Base-by-base conservation (phyloP, 2,113 vertebrate species). In the Andinoacara biseriatus region DNA sequence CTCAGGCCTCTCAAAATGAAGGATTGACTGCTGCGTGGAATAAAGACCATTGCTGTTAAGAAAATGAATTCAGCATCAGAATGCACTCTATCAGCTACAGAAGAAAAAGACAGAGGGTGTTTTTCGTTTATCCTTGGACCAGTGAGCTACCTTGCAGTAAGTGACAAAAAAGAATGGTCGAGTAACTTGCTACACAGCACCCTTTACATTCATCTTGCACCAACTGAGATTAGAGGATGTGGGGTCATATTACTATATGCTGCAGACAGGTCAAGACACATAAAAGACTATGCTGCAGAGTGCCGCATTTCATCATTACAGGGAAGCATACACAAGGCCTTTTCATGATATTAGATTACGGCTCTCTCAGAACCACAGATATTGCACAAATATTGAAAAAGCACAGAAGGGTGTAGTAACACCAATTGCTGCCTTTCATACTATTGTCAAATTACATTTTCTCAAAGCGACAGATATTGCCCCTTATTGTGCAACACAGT, bases 1-100 rank as follows among this genome's bases (percentile, higher is more conserved):
- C 90, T 87, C 90, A 76, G 88, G 86, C 89, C 92, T 89, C 89
- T 94, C 90, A 93, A 90, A 91, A 94, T 94, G 93, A 93, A 92
- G 92, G 90, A 92, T 93, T 90, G 92, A 94, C 90, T 95, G 87
- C 86, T 84, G 84, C 29, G 82, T 77, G 80, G 87, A 92, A 90
- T 88, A 89, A 91, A 91, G 83, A 90, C 85, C 80, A 65, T 79
- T 76, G 82, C 86, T 75, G 87, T 87, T 91, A 82, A 82, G 84
- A 90, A 89, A 93, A 93, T 87, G 85, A 92, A 91, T 89, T 76
- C 61, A 61, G 79, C 69, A 81, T 91, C 81, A 81, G 82, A 92
- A 87, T 74, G 85, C 76, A 43, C 62, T 78, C 82, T 11, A n/a
- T 65, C 58, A 5, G 18, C 65, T 29, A 56, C 54, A 35, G 72